Conservation (phyloP, 2,797 vertebrate species). For the Telmatherina bonti region DNA sequence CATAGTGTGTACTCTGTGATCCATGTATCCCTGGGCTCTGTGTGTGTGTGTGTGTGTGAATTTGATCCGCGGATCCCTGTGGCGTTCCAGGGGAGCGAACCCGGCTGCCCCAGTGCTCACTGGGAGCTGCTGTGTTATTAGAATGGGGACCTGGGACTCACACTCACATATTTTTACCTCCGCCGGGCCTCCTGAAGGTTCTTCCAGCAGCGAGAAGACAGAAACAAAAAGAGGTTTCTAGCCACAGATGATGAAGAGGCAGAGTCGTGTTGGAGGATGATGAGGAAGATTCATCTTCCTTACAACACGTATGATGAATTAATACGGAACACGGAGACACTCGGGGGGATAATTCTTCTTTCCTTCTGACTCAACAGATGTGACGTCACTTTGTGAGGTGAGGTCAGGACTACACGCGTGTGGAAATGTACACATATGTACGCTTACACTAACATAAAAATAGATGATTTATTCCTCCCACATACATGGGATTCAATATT, state of each 20-base stretch:
- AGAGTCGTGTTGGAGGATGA: not conserved
- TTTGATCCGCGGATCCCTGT: conserved; percentile 74
- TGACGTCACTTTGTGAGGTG: not conserved
- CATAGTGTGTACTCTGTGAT: conserved; percentile 65
- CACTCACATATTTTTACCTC: conserved; percentile 37
- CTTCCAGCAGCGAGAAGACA: conserved; percentile 57
- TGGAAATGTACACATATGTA: not conserved
- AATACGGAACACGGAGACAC: too few relatives aligned
- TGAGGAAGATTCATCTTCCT: not conserved
- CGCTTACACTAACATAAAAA: not conserved
- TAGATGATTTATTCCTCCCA: too few relatives aligned
- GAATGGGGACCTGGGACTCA: conserved; percentile 81
- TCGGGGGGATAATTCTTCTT: too few relatives aligned
- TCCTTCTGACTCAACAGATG: too few relatives aligned
- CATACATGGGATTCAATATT: too few relatives aligned
- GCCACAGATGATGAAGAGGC: conserved; percentile 39
- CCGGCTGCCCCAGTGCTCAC: conserved; percentile 80
- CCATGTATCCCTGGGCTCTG: conserved; percentile 48
- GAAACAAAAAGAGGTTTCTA: conserved; percentile 61
- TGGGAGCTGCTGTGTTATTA: conserved; percentile 85
- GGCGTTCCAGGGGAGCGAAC: conserved; percentile 74
- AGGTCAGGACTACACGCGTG: not conserved
- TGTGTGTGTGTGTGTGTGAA: conserved; percentile 25
- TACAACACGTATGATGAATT: not conserved
- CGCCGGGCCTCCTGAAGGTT: conserved; percentile 41